A percentile compares a stretch with the other conserved stretches of the same genome.
Conservation (phyloP, 2,113 vertebrate species). For the Passer domesticus region DNA sequence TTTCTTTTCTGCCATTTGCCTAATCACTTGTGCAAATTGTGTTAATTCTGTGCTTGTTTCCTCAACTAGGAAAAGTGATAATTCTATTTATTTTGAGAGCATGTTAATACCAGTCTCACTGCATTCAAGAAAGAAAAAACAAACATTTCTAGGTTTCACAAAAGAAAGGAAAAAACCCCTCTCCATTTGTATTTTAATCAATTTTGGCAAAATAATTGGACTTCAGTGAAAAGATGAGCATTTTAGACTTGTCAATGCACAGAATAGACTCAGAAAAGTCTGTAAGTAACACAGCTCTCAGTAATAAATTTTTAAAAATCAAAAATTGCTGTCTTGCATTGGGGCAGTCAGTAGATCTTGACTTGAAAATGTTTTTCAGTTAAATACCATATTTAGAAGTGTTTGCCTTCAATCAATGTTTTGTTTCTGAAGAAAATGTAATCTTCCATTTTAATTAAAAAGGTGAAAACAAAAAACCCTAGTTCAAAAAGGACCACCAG, state of each 20-base stretch:
- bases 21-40: neutral
- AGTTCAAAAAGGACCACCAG: neutral
- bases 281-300: neutral
- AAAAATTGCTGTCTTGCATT: neutral
- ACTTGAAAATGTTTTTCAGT: neutral
- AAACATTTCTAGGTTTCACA: neutral
- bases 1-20: neutral
- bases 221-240: neutral
- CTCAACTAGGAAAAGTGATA: neutral
- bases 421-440: neutral
- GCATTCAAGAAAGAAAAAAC: neutral
- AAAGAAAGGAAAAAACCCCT: accelerated
- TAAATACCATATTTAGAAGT: too few relatives aligned
- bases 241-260: neutral
- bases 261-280: neutral
- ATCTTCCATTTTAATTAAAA: neutral
- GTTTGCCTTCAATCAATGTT: neutral
- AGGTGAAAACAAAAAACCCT: neutral
- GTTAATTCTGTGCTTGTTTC: neutral
- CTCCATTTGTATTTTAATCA: neutral
- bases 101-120: neutral
- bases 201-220: neutral
- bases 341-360: neutral
- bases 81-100: neutral
- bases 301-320: neutral